These are phyloP conservation scores for Nanorana parkeri DNA, from an alignment of 2,113 vertebrate species.

Conservation along the genomic window DNA sequence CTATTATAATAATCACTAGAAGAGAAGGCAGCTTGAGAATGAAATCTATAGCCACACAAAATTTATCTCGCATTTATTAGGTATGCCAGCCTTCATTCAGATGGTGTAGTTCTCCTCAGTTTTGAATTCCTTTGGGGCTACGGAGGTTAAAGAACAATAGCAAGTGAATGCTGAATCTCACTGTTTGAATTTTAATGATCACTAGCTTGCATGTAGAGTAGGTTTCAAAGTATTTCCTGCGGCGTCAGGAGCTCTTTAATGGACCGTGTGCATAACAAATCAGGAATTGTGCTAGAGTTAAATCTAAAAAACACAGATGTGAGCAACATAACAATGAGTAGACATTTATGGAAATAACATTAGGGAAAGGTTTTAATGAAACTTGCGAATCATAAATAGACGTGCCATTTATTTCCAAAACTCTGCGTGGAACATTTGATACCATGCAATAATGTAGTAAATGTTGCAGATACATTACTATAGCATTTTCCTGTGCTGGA, in stretches of 20 bases:
- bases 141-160: slow-evolving; percentile 54
- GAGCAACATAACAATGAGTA: slow-evolving; percentile 26
- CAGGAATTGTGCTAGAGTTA: slow-evolving; percentile 30
- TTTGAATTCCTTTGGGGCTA: slow-evolving; percentile 46
- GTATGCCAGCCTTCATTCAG: slow-evolving; percentile 17
- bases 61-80: slow-evolving; percentile 25
- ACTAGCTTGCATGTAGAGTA: slow-evolving; percentile 50
- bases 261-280: slow-evolving; percentile 46
- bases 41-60: slow-evolving; percentile 3
- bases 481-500: too few species aligned
- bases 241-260: slow-evolving; percentile 49
- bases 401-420: too few species aligned
- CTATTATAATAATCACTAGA: slow-evolving; percentile 5
- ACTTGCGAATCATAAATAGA: too few species aligned
- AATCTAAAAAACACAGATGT: slow-evolving; percentile 23
- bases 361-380: too few species aligned
- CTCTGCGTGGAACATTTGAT: too few species aligned
- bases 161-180: slow-evolving; percentile 51
- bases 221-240: slow-evolving; percentile 57
- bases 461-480: too few species aligned
- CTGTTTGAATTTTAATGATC: slow-evolving; percentile 55
- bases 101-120: slow-evolving; percentile 32
- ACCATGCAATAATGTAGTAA: too few species aligned
- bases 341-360: slow-evolving; percentile 21
- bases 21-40: slow-evolving; percentile 10